Base-by-base conservation (phyloP, 2,888 invertebrate genomes). In the Empis livida region DNA sequence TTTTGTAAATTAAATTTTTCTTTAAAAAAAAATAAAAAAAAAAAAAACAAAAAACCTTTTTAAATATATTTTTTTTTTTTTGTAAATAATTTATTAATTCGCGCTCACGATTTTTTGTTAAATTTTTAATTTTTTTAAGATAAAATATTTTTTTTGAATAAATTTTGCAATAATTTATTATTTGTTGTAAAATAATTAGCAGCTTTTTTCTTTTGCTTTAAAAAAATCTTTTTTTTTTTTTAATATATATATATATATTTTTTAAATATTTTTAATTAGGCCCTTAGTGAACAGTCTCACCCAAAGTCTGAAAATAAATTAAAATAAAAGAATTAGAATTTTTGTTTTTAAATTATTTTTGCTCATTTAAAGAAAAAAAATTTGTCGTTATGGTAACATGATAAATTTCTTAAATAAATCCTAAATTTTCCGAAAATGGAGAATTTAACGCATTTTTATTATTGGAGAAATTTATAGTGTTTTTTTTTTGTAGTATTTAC, bases 211-310 rank as follows among this genome's bases (percentile, higher is more conserved):
- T 44, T 49, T 44, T 49, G 44, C 14, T 47, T 53, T 52, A 49
- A 51, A 46, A 49, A 49, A 48, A 49, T 47, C 46, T 51, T 45
- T 49, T 42, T 51, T 45, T 32, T 44, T 44, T 38, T n/a, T n/a
- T n/a, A 10, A 16, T 40, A 17, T 40, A 39, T 45, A 39, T 15
- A 15, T 37, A 16, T 30, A 40, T 23, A 42, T 31, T 17, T 46
- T 32, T 39, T 46, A 46, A 46, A 39, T 35, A 46, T 46, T 48
- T 53, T 46, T 43, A 27, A 37, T 53, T 54, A 56, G 57, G 56
- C 56, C 56, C 58, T 56, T 56, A 58, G 53, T 57, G 55, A 58
- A 61, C 59, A 59, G 58, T 60, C 59, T 59, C 59, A 59, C 57
- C 60, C 57, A 59, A 61, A 56, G 58, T 59, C 61, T 61, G 56